Percentiles rank a stretch among this genome's conserved stretches.
Evolutionary conservation across 2,113 vertebrate species (phyloP).

Genomic region (Apodemus sylvaticus): DNA sequence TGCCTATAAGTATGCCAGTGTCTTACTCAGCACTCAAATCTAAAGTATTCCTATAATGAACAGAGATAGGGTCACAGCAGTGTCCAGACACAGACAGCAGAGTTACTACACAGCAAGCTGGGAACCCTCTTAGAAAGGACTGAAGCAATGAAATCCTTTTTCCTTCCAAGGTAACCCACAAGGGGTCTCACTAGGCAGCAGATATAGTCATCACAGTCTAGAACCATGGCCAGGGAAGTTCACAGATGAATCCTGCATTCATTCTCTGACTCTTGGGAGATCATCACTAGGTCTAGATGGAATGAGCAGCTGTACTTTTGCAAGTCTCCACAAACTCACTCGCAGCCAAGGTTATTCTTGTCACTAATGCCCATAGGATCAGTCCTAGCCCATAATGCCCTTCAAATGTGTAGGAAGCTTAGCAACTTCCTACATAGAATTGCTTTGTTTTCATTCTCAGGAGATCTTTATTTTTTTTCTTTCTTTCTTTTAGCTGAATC

Average conservation of each 20-base stretch:
- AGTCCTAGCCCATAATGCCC: background rate
- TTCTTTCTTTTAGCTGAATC: background rate
- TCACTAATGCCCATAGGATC: background rate
- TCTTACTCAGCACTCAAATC: background rate
- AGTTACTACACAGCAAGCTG: background rate
- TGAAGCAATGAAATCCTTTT: background rate
- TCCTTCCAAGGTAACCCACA: background rate
- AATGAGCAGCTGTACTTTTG: constrained; percentile 47
- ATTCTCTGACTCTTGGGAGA: constrained; percentile 14
- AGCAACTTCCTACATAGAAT: background rate
- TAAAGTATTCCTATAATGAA: background rate
- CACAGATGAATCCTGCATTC: constrained; percentile 25
- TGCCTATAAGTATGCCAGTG: background rate
- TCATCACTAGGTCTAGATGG: background rate
- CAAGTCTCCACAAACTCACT: background rate
- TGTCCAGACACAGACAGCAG: background rate
- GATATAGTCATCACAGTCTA: background rate
- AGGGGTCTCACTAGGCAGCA: background rate
- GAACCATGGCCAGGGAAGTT: background rate
- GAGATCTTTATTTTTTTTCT: background rate
- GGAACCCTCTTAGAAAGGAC: background rate
- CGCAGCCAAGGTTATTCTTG: constrained; percentile 27
- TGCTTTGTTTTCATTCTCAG: background rate
- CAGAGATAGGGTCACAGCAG: background rate
- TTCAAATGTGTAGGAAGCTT: constrained; percentile 34